A percentile compares a stretch with the other conserved stretches of the same genome.
phyloP scores from a whole-genome alignment of 2,888 invertebrate genomes.

The Clepsis dumicolana region DNA sequence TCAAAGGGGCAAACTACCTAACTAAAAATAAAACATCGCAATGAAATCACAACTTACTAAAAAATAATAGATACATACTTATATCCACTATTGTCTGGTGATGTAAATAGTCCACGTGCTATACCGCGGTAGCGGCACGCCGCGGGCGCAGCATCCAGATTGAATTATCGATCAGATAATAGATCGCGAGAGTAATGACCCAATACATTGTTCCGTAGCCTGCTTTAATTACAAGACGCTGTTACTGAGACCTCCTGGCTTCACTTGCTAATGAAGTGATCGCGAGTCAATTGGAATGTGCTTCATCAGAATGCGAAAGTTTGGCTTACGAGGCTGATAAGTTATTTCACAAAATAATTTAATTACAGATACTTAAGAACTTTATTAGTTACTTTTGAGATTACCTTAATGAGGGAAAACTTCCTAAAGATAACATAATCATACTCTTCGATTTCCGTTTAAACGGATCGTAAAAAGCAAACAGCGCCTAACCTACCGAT shows the following conservation, averaged over 20 bases:
- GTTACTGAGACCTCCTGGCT: background rate
- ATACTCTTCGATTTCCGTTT: slow-evolving; percentile 47
- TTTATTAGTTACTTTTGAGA: slow-evolving; percentile 19
- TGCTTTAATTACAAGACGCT: slow-evolving; percentile 63
- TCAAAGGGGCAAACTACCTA: too few relatives aligned
- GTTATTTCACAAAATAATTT: background rate
- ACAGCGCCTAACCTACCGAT: slow-evolving; percentile 62
- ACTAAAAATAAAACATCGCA: too few relatives aligned
- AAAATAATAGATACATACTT: background rate
- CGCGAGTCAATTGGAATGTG: background rate
- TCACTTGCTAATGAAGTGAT: background rate
- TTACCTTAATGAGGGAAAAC: slow-evolving; percentile 35
- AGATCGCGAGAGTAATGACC: slow-evolving; percentile 71
- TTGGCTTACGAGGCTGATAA: background rate
- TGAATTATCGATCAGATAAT: slow-evolving; percentile 82
- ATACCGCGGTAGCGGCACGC: slow-evolving; percentile 59
- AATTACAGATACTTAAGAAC: slow-evolving; percentile 1
- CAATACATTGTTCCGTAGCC: slow-evolving; percentile 67
- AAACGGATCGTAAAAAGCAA: slow-evolving; percentile 54
- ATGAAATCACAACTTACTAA: background rate
- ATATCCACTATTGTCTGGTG: slow-evolving; percentile 6
- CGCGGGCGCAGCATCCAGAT: slow-evolving; percentile 73
- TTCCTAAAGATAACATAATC: slow-evolving; percentile 39
- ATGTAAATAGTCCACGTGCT: slow-evolving; percentile 52
- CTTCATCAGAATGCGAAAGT: background rate